Evolutionary conservation across 2,888 invertebrate species (phyloP).

Genomic region (Charanyca ferruginea): DNA sequence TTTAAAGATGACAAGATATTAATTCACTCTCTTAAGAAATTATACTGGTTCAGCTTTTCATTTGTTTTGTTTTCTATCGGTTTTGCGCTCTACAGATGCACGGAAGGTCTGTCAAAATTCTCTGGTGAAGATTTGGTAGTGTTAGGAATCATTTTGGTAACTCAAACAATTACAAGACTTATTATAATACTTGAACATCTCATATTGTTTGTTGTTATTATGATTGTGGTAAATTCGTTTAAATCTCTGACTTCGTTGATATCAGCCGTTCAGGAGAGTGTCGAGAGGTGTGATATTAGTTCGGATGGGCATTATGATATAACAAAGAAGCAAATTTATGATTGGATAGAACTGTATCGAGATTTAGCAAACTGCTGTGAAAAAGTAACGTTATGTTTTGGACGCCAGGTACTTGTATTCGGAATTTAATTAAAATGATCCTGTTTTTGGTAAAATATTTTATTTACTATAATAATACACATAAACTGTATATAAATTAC

Average conservation of each 20-base stretch:
- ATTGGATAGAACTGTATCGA: conserved; percentile 24
- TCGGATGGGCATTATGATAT: neutral
- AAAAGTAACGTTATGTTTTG: conserved; percentile 14
- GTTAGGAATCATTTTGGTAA: no score
- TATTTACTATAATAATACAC: neutral
- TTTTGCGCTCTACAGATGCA: neutral
- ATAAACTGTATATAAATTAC: no score
- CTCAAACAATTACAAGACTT: neutral
- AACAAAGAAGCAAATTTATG: conserved; percentile 9
- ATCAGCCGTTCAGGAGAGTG: neutral
- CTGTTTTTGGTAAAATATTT: neutral
- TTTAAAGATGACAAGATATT: neutral
- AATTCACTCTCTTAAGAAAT: neutral
- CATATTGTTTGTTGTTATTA: conserved; percentile 18
- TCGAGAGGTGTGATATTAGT: neutral
- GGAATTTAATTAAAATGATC: neutral
- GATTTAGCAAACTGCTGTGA: conserved; percentile 24
- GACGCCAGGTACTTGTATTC: conserved; percentile 13
- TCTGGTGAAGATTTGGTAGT: neutral
- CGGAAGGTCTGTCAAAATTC: neutral
- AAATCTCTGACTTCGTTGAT: conserved; percentile 16
- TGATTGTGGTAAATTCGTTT: conserved; percentile 15
- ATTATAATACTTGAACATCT: conserved; percentile 8
- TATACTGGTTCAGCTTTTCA: neutral
- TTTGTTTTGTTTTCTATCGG: neutral